A percentile compares a stretch with the other conserved stretches of the same genome.
Evolutionary conservation across 2,797 vertebrate genomes (phyloP).

Genomic region (Pitangus sulphuratus): DNA sequence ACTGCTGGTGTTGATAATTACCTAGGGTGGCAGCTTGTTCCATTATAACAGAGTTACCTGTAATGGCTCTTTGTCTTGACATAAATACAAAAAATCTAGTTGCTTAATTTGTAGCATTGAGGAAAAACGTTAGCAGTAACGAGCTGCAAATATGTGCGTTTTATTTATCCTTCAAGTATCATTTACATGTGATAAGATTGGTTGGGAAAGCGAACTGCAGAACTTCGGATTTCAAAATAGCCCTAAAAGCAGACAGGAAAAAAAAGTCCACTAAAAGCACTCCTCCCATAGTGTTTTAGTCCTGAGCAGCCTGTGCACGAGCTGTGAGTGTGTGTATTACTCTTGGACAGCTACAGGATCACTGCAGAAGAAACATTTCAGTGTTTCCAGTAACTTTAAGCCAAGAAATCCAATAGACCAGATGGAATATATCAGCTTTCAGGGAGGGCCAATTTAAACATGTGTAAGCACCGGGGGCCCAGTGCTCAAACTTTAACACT

Average conservation of each 20-base stretch:
- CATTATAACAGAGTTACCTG: background rate
- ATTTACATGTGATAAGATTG: background rate
- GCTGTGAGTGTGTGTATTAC: background rate
- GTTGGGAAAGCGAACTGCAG: background rate
- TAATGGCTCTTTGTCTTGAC: background rate
- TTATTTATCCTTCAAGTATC: background rate
- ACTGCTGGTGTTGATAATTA: background rate
- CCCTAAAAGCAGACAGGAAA: background rate
- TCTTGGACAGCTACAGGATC: slow-evolving; percentile 42
- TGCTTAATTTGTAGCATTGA: background rate
- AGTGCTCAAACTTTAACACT: slow-evolving; percentile 34
- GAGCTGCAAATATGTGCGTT: background rate
- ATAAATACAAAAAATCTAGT: background rate
- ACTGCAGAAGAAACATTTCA: slow-evolving; percentile 45
- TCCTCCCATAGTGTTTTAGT: background rate
- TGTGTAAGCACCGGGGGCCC: slow-evolving; percentile 30
- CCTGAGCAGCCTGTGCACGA: background rate
- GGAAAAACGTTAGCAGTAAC: background rate
- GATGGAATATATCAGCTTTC: slow-evolving; percentile 60
- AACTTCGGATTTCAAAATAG: background rate
- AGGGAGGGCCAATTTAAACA: slow-evolving; percentile 57
- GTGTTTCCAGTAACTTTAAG: slow-evolving; percentile 52
- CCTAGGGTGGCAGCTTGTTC: background rate
- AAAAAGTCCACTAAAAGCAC: background rate
- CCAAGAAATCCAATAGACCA: slow-evolving; percentile 52